phyloP scores from a whole-genome alignment of 2,797 vertebrate genomes.

The Alexandromys oeconomus region DNA sequence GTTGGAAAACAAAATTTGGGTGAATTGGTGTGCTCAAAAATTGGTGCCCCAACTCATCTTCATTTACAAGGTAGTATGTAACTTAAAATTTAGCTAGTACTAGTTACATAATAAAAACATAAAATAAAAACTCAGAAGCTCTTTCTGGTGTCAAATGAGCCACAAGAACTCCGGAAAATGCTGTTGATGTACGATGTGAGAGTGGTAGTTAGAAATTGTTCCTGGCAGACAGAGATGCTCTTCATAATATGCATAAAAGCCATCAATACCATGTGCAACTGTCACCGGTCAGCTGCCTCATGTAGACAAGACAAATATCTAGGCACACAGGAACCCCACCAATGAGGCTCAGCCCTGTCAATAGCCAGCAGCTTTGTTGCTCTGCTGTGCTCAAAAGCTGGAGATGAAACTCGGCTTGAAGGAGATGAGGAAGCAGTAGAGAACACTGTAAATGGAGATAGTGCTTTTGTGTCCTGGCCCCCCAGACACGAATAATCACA shows the following conservation, averaged over 20 bases:
- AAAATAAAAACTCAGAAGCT: constrained; percentile 66
- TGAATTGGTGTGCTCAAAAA: not conserved
- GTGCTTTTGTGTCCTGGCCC: too few species aligned
- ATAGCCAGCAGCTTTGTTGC: not conserved
- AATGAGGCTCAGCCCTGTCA: not conserved
- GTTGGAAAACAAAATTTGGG: not conserved
- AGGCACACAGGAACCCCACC: not conserved
- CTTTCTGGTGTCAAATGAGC: constrained; percentile 70
- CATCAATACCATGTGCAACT: constrained; percentile 41
- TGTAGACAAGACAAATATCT: constrained; percentile 51
- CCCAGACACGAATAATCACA: too few species aligned
- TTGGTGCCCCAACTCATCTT: not conserved
- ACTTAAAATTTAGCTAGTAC: not conserved
- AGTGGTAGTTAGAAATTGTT: constrained; percentile 71
- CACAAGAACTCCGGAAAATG: constrained; percentile 71
- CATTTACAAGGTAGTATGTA: too few species aligned
- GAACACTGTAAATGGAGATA: too few species aligned
- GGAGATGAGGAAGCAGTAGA: not conserved
- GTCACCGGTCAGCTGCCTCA: constrained; percentile 66
- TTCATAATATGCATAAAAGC: constrained; percentile 75
- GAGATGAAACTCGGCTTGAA: fast-evolving
- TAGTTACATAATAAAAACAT: constrained; percentile 39
- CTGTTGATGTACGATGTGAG: constrained; percentile 76
- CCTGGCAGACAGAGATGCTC: constrained; percentile 70
- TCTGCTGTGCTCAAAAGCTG: not conserved